phyloP scores from a whole-genome alignment of 2,113 vertebrate genomes.

The Pedetes capensis region DNA sequence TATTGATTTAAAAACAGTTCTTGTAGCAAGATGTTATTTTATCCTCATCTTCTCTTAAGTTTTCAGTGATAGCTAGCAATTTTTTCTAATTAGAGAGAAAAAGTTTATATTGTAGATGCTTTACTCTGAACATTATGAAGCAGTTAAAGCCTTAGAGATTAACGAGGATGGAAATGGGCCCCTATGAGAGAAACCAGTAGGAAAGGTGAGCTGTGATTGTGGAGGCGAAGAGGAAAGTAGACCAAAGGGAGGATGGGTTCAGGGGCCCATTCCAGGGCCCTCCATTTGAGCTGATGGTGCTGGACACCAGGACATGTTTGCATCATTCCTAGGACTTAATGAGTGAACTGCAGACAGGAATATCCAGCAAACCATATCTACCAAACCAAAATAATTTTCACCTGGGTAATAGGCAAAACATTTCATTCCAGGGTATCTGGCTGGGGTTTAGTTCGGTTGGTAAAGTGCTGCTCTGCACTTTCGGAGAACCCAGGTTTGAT shows the following conservation, averaged over 20 bases:
- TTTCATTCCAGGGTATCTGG: not conserved
- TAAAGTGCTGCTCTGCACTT: no score
- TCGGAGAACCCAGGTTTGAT: no score
- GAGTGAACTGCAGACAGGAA: not conserved
- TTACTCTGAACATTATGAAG: not conserved
- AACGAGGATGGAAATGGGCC: not conserved
- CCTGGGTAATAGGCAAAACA: not conserved
- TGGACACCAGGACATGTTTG: not conserved
- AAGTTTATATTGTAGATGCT: not conserved
- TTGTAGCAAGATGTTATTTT: not conserved
- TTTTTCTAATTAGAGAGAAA: not conserved
- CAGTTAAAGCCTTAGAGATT: not conserved
- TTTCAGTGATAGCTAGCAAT: not conserved
- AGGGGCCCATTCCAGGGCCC: not conserved
- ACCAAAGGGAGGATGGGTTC: not conserved
- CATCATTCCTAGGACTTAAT: not conserved
- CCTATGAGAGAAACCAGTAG: not conserved
- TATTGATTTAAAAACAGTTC: not conserved
- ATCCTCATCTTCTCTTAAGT: not conserved
- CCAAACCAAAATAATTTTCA: not conserved
- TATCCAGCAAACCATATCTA: no score
- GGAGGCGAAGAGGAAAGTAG: not conserved
- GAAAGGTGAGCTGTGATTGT: not conserved
- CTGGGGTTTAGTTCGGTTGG: no score
- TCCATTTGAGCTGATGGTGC: not conserved